Conservation (phyloP, 2,797 vertebrate species). For the Babyrousa celebensis region DNA sequence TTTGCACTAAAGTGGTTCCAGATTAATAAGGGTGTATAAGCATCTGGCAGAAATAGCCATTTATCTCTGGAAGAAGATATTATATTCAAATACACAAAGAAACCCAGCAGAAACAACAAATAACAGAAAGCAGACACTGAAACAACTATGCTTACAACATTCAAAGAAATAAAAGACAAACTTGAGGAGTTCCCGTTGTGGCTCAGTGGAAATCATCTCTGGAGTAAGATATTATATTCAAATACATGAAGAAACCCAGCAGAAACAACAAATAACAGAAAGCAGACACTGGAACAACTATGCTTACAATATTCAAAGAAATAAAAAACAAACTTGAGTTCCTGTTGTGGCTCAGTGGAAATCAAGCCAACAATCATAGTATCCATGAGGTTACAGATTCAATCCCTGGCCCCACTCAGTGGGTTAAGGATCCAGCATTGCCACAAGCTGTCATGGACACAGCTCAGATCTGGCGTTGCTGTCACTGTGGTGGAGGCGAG, state of each 20-base stretch:
- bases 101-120: background rate
- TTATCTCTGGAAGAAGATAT: slow-evolving; percentile 40
- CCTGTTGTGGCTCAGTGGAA: too few relatives aligned
- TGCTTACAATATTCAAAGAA: slow-evolving; percentile 44
- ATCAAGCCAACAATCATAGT: too few relatives aligned
- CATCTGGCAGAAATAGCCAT: background rate
- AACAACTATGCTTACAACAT: background rate
- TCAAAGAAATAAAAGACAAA: slow-evolving; percentile 55
- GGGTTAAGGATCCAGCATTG: too few relatives aligned
- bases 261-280: background rate
- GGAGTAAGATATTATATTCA: background rate
- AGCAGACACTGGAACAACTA: background rate
- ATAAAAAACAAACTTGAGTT: slow-evolving; percentile 34
- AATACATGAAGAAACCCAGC: background rate
- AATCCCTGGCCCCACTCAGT: too few relatives aligned
- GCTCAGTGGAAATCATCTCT: background rate
- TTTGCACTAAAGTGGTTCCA: background rate
- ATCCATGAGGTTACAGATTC: too few relatives aligned
- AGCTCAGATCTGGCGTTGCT: too few relatives aligned
- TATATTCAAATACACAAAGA: background rate
- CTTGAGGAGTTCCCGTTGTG: background rate
- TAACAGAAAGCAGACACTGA: background rate
- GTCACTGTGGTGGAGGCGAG: too few relatives aligned
- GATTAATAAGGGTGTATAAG: background rate
- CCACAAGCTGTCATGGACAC: too few relatives aligned